A percentile compares a stretch with the other conserved stretches of the same genome.
Conservation (phyloP, 2,888 invertebrate species). For the Muscina levida region DNA sequence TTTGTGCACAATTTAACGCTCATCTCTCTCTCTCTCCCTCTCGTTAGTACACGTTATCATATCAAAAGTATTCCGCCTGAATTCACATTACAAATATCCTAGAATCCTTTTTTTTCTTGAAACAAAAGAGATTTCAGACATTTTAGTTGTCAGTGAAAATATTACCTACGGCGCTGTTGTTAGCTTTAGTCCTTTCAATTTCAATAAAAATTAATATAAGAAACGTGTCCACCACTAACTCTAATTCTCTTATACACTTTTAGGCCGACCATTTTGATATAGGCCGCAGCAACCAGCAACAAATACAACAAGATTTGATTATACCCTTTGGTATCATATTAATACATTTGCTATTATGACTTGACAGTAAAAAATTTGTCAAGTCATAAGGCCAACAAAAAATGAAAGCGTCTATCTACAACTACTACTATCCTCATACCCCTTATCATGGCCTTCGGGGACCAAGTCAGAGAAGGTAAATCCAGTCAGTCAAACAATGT, state of each 20-base stretch:
- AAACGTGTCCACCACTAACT: slow-evolving; percentile 73
- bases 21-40: too few relatives aligned
- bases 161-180: not conserved
- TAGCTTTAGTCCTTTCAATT: slow-evolving; percentile 32
- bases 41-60: too few relatives aligned
- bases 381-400: slow-evolving; percentile 58
- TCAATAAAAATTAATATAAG: slow-evolving; percentile 77
- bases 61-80: too few relatives aligned
- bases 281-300: slow-evolving; percentile 21
- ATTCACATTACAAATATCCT: too few relatives aligned
- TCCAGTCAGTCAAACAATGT: too few relatives aligned
- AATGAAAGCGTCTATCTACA: slow-evolving; percentile 9
- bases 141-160: too few relatives aligned
- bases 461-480: too few relatives aligned
- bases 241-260: slow-evolving; percentile 12
- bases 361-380: slow-evolving; percentile 70
- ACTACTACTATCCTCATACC: too few relatives aligned
- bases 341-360: slow-evolving; percentile 72
- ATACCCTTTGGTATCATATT: slow-evolving; percentile 45
- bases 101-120: too few relatives aligned
- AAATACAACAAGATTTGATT: slow-evolving; percentile 49
- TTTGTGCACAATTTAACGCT: too few relatives aligned
- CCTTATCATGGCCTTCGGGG: too few relatives aligned
- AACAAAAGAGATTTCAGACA: too few relatives aligned
- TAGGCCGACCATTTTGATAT: not conserved